Evolutionary conservation across 2,113 vertebrate genomes (phyloP).

Genomic region (Ginglymostoma cirratum): DNA sequence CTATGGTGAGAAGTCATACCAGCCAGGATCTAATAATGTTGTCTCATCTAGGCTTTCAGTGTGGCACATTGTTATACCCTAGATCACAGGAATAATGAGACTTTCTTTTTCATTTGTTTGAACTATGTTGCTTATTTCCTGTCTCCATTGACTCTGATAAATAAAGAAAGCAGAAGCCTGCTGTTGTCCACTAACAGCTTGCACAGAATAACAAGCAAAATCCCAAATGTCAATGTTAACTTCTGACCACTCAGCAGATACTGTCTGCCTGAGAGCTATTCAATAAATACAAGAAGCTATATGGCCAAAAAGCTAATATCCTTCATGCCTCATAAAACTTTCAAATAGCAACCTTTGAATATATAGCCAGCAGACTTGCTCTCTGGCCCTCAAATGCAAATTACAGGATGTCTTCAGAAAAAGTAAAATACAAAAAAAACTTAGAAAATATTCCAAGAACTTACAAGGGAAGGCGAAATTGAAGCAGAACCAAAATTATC

Average conservation of each 20-base stretch:
- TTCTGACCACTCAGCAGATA: constrained; percentile 29
- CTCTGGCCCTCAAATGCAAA: background rate
- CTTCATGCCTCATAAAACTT: constrained; percentile 27
- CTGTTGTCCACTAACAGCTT: constrained; percentile 16
- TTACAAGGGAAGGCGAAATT: background rate
- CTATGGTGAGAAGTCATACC: background rate
- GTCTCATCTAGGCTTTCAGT: background rate
- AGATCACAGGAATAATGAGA: background rate
- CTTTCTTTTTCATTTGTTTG: background rate
- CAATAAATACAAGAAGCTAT: constrained; percentile 1
- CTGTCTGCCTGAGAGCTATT: background rate
- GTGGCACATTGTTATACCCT: background rate
- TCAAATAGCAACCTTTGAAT: constrained; percentile 31
- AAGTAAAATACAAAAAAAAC: background rate
- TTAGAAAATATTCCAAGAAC: background rate
- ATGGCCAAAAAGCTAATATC: constrained; percentile 19
- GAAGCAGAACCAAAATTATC: background rate
- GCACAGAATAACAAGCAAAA: constrained; percentile 15
- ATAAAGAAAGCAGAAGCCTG: constrained; percentile 22
- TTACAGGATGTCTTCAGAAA: background rate
- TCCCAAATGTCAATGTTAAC: constrained; percentile 30
- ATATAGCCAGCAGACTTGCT: background rate
- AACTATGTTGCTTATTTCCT: constrained; percentile 5
- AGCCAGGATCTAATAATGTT: background rate
- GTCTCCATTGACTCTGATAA: background rate